Base-by-base conservation (phyloP, 2,113 vertebrate species). In the Amphilophus citrinellus region DNA sequence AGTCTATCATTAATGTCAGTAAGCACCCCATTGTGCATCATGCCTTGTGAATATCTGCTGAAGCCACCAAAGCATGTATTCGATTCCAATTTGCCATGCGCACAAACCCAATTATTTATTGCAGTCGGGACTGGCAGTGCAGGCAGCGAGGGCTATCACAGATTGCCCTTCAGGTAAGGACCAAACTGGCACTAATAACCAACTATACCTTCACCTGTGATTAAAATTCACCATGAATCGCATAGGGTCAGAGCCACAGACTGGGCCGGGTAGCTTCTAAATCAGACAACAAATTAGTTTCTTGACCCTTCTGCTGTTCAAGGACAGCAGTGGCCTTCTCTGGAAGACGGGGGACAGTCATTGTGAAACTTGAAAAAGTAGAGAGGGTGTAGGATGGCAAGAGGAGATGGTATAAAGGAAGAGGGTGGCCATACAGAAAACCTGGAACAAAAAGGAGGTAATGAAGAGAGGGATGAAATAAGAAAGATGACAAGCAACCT, bases 271-370 rank as follows among this genome's bases (percentile, higher is more conserved):
- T 86, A 73, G 84, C 66, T 79, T 84, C 76, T 53, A 93, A 95
- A 95, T 90, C 91, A 92, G 84, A 90, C 89, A 89, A 92, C 92
- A 94, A 93, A 95, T 95, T 92, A 84, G 81, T 93, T 95, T 94
- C 83, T 87, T 90, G 91, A 94, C 90, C 92, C 83, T 60, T 35
- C 37, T 68, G 63, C 4, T 63, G 90, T 88, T 93, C 94, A 93
- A 95, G 91, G 93, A 94, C 93, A 92, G 84, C 62, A 71, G 44
- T 71, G 61, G 61, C 71, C 79, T 90, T 39, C 66, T 78, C 76
- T 82, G 35, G 81, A 84, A 84, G 83, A 68, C 61, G 56, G 47
- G 22, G 30, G 39, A 63, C 39, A 17, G 24, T 27, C 58, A 60
- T 30, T 6, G 56, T 42, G 62, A 86, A 57, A 61, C 10, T 83